These are phyloP conservation scores for Brienomyrus brachyistius DNA, from an alignment of 2,113 vertebrate species.

Conservation along the genomic window DNA sequence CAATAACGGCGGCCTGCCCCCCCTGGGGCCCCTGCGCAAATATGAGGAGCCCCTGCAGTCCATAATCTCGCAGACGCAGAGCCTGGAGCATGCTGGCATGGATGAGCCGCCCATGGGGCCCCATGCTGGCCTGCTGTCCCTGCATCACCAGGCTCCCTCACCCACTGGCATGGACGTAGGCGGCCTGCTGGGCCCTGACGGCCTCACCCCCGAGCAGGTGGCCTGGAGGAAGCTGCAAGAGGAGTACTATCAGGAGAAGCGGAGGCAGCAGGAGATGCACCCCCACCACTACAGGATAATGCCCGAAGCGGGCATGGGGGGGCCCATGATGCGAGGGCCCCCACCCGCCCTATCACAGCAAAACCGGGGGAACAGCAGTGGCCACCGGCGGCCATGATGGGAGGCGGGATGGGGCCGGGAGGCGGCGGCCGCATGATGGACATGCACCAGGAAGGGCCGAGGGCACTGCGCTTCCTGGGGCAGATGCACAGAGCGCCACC, in stretches of 20 bases:
- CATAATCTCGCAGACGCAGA: constrained; percentile 90
- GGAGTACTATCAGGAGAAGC: constrained; percentile 92
- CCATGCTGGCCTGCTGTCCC: constrained; percentile 51
- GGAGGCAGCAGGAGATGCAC: constrained; percentile 86
- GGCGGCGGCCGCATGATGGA: constrained; percentile 57
- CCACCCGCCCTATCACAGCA: constrained; percentile 96
- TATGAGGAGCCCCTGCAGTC: constrained; percentile 92
- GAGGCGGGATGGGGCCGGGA: constrained; percentile 43
- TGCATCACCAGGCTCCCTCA: constrained; percentile 59
- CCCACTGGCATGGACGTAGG: constrained; percentile 73
- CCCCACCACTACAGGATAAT: constrained; percentile 82
- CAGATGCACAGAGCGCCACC: constrained; percentile 72
- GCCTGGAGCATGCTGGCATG: constrained; percentile 65
- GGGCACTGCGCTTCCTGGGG: constrained; percentile 56
- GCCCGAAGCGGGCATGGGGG: constrained; percentile 66
- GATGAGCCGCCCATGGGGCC: constrained; percentile 68
- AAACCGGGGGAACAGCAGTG: constrained; percentile 84
- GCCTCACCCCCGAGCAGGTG: constrained; percentile 84
- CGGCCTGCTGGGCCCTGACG: constrained; percentile 79
- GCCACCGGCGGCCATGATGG: constrained; percentile 62
- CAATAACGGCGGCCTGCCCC: constrained; percentile 35
- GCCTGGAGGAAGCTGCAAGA: constrained; percentile 97
- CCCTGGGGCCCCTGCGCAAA: constrained; percentile 68
- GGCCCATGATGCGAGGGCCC: constrained; percentile 78
- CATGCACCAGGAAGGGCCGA: constrained; percentile 63